Base-by-base conservation (phyloP, 2,113 vertebrate genomes). In the Gobius niger region DNA sequence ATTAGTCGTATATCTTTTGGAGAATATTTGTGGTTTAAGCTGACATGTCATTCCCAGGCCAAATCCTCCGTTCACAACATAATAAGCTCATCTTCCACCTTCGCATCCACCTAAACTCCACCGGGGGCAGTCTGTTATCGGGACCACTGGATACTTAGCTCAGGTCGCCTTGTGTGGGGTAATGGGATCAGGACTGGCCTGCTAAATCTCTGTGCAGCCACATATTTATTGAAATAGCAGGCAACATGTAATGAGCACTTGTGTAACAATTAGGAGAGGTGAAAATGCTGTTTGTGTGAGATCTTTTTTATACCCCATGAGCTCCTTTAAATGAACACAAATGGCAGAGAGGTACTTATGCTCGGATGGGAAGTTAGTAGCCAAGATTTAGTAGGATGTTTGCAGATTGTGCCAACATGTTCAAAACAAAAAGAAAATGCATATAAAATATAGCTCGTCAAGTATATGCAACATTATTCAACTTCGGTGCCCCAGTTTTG, bases 61-160 rank as follows among this genome's bases (percentile, higher is more conserved):
- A 44, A n/a, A 53, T 63, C 14, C 51, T 57, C 49, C 41, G 63
- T 75, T 82, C 72, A 78, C 73, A 19, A 77, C 73, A 77, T 72
- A 24, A 77, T 64, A 59, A 79, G 67, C 67, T 16, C 42, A n/a
- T 42, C 54, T 67, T 65, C 54, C 18, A 77, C 56, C 7, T 44
- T 10, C 61, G 46, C 53, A 67, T 47, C 75, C 70, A 75, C 63
- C 66, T 42, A 68, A 44, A 62, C 47, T 77, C 51, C 44, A 12
- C 40, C 63, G 51, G 59, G 54, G 65, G 46, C 46, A 15, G 24
- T 9, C 16, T 73, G 34, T 64, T 68, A 67, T 42, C 53, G 49
- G 49, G n/a, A 18, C 65, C 10, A 68, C 11, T 63, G 9, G 19
- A 61, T 12, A 10, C 63, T 57, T 59, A 63, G 42, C 52, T 54